These are phyloP conservation scores for Carpatolechia fugitivella DNA, from an alignment of 2,888 invertebrate genomes.

Conservation along the genomic window DNA sequence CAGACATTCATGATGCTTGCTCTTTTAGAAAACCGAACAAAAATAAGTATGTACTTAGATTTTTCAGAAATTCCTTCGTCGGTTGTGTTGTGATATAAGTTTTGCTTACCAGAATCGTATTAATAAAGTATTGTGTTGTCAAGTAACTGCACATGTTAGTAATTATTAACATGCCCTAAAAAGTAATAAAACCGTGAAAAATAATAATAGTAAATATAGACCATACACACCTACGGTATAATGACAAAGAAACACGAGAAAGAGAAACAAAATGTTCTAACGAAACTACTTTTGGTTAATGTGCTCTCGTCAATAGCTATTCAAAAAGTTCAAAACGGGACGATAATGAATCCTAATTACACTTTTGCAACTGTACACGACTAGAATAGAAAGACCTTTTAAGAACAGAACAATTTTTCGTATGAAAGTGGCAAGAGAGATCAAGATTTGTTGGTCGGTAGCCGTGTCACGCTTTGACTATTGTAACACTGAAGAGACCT, in stretches of 20 bases:
- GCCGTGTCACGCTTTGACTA: conserved; percentile 38
- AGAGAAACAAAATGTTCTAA: conserved; percentile 20
- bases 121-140: not conserved
- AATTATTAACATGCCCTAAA: too few species aligned
- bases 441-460: conserved; percentile 31
- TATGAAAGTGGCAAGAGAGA: conserved; percentile 21
- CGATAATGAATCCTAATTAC: conserved; percentile 57
- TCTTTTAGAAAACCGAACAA: too few species aligned
- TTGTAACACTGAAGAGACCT: conserved; percentile 4
- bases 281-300: conserved; percentile 23
- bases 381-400: conserved; percentile 30
- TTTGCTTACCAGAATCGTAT: too few species aligned
- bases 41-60: too few species aligned
- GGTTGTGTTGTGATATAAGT: too few species aligned
- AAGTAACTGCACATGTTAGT: not conserved
- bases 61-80: too few species aligned
- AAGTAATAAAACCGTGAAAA: not conserved
- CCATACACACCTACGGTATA: not conserved
- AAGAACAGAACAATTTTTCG: not conserved
- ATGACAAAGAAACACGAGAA: conserved; percentile 14
- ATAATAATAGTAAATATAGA: not conserved
- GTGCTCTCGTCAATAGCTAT: conserved; percentile 26
- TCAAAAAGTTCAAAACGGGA: conserved; percentile 28
- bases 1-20: too few species aligned
- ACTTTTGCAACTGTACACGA: conserved; percentile 31